phyloP scores from a whole-genome alignment of 2,797 vertebrate genomes.

The Spizella passerina region DNA sequence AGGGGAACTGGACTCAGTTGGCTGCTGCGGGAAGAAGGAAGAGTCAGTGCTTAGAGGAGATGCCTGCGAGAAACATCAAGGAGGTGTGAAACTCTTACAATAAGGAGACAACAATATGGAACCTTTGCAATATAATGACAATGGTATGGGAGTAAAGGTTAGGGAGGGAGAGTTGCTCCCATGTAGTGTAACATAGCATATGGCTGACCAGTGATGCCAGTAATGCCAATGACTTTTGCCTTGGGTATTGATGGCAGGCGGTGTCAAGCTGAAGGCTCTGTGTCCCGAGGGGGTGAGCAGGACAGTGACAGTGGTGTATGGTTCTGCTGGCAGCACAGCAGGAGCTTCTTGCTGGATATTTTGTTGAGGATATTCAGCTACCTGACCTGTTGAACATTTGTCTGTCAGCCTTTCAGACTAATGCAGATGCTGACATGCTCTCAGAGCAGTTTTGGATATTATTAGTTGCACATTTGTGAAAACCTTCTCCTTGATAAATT shows the following conservation, averaged over 20 bases:
- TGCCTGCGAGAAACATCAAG: no score
- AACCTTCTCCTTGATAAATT: neutral
- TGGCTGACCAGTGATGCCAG: neutral
- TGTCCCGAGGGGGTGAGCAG: neutral
- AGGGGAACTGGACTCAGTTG: no score
- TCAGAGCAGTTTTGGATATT: neutral
- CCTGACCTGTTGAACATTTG: neutral
- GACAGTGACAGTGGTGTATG: accelerated
- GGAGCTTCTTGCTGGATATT: neutral
- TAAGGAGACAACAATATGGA: no score
- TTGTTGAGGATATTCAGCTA: neutral
- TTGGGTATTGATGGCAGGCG: neutral
- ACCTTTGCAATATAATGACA: no score
- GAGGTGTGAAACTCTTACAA: no score
- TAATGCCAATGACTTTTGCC: neutral
- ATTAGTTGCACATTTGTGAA: neutral
- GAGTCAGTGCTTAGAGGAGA: no score
- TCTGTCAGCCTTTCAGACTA: neutral
- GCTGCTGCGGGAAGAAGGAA: no score
- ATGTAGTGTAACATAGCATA: accelerated
- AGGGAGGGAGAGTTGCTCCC: neutral
- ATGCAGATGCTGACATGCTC: neutral
- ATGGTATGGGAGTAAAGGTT: neutral
- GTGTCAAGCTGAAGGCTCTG: neutral
- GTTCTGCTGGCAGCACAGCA: neutral